A percentile compares a stretch with the other conserved stretches of the same genome.
Conservation (phyloP, 2,113 vertebrate species). For the Geococcyx californianus region DNA sequence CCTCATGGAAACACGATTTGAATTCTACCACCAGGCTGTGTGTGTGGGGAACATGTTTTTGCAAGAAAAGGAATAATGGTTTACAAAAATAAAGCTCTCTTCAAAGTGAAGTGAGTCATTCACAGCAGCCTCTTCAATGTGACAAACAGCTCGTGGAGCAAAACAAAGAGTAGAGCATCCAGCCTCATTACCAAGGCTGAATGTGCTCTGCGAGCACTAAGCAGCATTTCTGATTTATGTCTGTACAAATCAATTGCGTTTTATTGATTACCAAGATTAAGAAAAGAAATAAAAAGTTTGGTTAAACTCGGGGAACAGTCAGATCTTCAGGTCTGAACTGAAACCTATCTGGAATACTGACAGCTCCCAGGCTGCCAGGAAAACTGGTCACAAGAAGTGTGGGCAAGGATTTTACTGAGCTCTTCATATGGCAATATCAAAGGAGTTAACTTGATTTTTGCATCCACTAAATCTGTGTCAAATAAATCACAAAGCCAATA, state of each 20-base stretch:
- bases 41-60: not conserved
- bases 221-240: slow-evolving; percentile 35
- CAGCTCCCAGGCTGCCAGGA: not conserved
- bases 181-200: not conserved
- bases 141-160: slow-evolving; percentile 24
- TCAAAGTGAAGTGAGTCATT: slow-evolving; percentile 38
- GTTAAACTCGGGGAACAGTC: not conserved
- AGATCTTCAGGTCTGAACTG: not conserved
- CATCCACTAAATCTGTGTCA: not conserved
- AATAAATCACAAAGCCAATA: not conserved
- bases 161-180: slow-evolving; percentile 25
- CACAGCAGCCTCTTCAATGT: slow-evolving; percentile 14
- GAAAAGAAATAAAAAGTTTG: not conserved
- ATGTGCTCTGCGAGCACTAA: not conserved
- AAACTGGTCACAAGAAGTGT: not conserved
- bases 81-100: slow-evolving; percentile 43
- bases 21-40: rapidly evolving
- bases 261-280: slow-evolving; percentile 24
- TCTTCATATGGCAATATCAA: not conserved
- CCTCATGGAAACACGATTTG: not conserved
- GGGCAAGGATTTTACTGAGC: not conserved
- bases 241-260: slow-evolving; percentile 8
- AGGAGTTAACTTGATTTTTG: not conserved
- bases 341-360: not conserved
- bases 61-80: not conserved